Conservation (phyloP, 2,888 invertebrate species). For the Ceratothoa steindachneri region DNA sequence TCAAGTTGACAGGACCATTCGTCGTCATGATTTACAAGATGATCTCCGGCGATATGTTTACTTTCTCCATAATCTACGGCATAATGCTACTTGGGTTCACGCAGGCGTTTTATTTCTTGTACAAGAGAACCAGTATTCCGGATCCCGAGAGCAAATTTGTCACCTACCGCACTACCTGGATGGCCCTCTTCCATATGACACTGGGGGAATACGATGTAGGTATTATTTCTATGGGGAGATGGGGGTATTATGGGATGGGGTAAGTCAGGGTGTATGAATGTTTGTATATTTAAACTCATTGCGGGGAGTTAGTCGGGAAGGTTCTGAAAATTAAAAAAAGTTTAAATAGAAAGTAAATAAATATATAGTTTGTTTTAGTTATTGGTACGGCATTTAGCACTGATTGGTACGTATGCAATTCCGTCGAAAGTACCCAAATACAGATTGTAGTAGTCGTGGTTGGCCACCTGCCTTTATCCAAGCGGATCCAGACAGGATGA, state of each 20-base stretch:
- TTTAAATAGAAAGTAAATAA: too few relatives aligned
- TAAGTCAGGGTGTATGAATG: too few relatives aligned
- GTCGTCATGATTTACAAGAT: conserved; percentile 99
- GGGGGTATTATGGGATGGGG: not conserved
- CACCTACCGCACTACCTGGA: conserved; percentile 87
- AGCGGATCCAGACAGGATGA: too few relatives aligned
- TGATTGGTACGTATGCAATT: too few relatives aligned
- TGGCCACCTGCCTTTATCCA: too few relatives aligned
- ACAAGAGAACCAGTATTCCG: conserved; percentile 70
- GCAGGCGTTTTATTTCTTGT: conserved; percentile 90
- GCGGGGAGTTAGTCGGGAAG: too few relatives aligned
- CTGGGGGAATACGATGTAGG: conserved; percentile 94
- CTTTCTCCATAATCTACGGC: conserved; percentile 93
- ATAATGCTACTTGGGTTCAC: conserved; percentile 94
- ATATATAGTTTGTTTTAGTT: too few relatives aligned
- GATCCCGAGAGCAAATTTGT: conserved; percentile 77
- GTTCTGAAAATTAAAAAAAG: too few relatives aligned
- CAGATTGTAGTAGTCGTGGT: too few relatives aligned
- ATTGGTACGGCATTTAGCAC: too few relatives aligned
- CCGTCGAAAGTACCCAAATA: too few relatives aligned
- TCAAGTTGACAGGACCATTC: conserved; percentile 92
- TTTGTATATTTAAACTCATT: too few relatives aligned
- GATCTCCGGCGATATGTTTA: conserved; percentile 97
- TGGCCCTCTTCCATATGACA: conserved; percentile 96
- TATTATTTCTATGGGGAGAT: conserved; percentile 48